Evolutionary conservation across 2,797 vertebrate species (phyloP).

Genomic region (Eurystomus glaucurus): DNA sequence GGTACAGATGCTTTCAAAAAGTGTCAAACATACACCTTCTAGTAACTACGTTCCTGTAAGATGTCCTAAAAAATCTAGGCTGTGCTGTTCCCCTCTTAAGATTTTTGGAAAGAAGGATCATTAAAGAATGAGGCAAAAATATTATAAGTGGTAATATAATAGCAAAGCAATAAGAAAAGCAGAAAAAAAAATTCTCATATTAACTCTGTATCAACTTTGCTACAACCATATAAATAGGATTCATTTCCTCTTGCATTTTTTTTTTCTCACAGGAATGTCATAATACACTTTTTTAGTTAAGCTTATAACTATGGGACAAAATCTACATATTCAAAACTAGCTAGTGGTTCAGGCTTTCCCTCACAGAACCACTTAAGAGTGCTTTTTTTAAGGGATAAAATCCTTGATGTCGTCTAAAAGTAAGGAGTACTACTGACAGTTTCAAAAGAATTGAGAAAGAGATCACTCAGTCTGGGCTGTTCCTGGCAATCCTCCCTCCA

Average conservation of each 20-base stretch:
- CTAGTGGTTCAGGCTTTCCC: not conserved
- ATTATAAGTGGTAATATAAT: not conserved
- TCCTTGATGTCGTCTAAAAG: not conserved
- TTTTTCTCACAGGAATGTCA: not conserved
- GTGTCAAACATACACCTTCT: not conserved
- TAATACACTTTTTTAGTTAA: not conserved
- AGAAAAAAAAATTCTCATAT: not conserved
- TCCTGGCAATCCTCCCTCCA: not conserved
- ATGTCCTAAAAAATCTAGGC: fast-evolving
- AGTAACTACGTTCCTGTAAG: not conserved
- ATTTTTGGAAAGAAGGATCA: not conserved
- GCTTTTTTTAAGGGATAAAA: not conserved
- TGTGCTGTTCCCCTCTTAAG: not conserved
- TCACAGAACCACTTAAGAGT: not conserved
- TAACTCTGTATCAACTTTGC: not conserved
- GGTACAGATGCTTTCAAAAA: not conserved
- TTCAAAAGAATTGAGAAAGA: not conserved
- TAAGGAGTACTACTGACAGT: not conserved
- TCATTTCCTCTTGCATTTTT: not conserved
- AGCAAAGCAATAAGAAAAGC: not conserved
- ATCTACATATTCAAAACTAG: not conserved
- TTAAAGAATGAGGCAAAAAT: not conserved
- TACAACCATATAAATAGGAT: not conserved
- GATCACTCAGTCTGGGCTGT: not conserved
- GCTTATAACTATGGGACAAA: not conserved